Evolutionary conservation across 2,888 invertebrate species (phyloP).

Genomic region (Eupeodes luniger): DNA sequence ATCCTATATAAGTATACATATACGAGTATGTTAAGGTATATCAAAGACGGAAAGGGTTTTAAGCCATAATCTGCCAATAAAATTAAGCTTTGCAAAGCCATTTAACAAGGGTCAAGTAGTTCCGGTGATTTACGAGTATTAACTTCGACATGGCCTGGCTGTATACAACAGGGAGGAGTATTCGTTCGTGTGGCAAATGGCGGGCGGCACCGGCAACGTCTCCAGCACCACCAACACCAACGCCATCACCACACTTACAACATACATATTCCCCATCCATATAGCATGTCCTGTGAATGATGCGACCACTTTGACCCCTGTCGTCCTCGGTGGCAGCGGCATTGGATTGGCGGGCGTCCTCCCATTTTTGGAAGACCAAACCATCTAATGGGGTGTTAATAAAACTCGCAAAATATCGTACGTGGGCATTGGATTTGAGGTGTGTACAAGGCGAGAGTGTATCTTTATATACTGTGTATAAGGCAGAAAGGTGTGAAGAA

Average conservation of each 20-base stretch:
- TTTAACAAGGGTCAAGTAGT: slow-evolving; percentile 75
- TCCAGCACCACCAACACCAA: too few relatives aligned
- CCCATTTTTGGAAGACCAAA: slow-evolving; percentile 41
- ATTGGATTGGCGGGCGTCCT: too few relatives aligned
- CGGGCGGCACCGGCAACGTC: background rate
- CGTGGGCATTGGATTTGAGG: slow-evolving; percentile 1
- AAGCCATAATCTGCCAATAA: slow-evolving; percentile 73
- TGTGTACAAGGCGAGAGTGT: background rate
- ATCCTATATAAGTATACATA: background rate
- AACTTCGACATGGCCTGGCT: slow-evolving; percentile 64
- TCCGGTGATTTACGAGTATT: slow-evolving; percentile 75
- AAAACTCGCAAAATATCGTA: slow-evolving; percentile 53
- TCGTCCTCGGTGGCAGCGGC: too few relatives aligned
- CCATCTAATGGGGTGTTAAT: slow-evolving; percentile 74
- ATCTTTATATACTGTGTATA: background rate
- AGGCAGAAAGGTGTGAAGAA: slow-evolving; percentile 63
- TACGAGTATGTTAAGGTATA: background rate
- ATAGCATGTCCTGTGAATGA: slow-evolving; percentile 62
- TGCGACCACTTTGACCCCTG: slow-evolving; percentile 50
- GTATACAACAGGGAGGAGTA: slow-evolving; percentile 1
- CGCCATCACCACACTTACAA: too few relatives aligned
- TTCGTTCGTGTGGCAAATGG: slow-evolving; percentile 5
- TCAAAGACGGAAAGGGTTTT: slow-evolving; percentile 35
- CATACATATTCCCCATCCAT: slow-evolving; percentile 15
- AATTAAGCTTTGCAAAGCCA: slow-evolving; percentile 75